Evolutionary conservation across 37 sponge, comb jelly and placozoan species (phyloP).

Genomic region (Geodia barretti): DNA sequence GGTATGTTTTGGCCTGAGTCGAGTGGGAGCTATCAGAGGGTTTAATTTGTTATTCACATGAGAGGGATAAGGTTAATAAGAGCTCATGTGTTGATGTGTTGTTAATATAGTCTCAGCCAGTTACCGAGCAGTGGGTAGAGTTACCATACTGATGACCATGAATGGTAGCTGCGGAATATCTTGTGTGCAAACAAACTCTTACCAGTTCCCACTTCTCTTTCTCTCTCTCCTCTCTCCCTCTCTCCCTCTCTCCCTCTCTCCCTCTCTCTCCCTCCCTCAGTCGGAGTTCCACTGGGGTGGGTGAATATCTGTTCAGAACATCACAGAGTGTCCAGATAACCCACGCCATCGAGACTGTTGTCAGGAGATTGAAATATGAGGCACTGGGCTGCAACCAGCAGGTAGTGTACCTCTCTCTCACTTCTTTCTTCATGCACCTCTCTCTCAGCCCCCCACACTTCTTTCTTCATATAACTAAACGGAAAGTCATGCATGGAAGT

Average conservation of each 20-base stretch:
- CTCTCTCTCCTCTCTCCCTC: conserved; percentile 3
- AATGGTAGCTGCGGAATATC: too few relatives aligned
- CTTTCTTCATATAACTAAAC: too few relatives aligned
- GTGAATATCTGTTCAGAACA: conserved; percentile 41
- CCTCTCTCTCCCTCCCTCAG: conserved; percentile 11
- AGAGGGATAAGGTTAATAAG: too few relatives aligned
- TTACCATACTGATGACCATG: too few relatives aligned
- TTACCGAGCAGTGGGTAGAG: too few relatives aligned
- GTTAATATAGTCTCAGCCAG: conserved; percentile 10
- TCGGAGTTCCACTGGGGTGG: conserved; percentile 59
- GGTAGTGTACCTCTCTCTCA: too few relatives aligned
- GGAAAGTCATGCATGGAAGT: too few relatives aligned
- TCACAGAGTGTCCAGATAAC: conserved; percentile 60
- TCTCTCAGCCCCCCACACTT: too few relatives aligned
- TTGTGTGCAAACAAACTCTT: neutral
- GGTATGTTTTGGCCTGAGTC: too few relatives aligned
- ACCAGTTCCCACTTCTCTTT: neutral
- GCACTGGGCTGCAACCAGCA: neutral
- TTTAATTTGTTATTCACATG: too few relatives aligned
- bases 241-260: neutral
- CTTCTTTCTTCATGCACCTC: too few relatives aligned
- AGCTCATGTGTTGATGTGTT: neutral
- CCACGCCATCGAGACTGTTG: conserved; percentile 60
- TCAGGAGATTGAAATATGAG: conserved; percentile 21
- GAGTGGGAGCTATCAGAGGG: too few relatives aligned